Base-by-base conservation (phyloP, 1,140 invertebrate species). In the Psilanteris sp. region DNA sequence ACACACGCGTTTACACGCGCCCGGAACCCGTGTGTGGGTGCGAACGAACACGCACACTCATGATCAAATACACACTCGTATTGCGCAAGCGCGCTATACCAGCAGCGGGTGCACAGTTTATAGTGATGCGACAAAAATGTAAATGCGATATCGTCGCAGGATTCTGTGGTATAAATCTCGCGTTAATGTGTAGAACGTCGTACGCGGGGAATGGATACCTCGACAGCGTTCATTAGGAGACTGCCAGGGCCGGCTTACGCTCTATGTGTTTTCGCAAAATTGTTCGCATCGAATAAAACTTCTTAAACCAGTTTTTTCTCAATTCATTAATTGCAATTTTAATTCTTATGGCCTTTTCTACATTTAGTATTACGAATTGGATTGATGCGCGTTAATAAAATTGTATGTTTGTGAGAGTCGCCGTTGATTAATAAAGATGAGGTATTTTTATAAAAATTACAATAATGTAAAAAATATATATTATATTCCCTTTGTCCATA, bases 111-210 rank as follows among this genome's bases (percentile, higher is more conserved):
- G 57, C 61, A 67, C 64, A 71, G 81, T 87, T 87, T 86, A 87
- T 86, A 86, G 85, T 84, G 84, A 87, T 87, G 82, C 83, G 85
- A 86, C 84, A 87, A 87, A 87, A 87, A 87, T 87, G 86, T 87
- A 87, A 87, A 87, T 87, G 83, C 81, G 85, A 87, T 85, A 85
- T 87, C 85, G 81, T 81, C 82, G 68, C 79, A 73, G 82, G 79
- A 87, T 85, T 85, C 79, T 78, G 77, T 31, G 79, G 81, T 80
- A 87, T 87, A 87, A 87, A 87, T 87, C 85, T 85, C 79, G 79
- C 77, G 86, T 87, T 86, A 86, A 85, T 86, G 84, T 80, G 83
- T 85, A 79, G 76, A 83, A 78, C 73, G 79, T 81, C 79, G 81
- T 79, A 78, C 76, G 59, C 59, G 54, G 66, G 64, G 75, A 72